A percentile compares a stretch with the other conserved stretches of the same genome.
phyloP scores from a whole-genome alignment of 2,113 vertebrate genomes.

The Antechinus stuartii region DNA sequence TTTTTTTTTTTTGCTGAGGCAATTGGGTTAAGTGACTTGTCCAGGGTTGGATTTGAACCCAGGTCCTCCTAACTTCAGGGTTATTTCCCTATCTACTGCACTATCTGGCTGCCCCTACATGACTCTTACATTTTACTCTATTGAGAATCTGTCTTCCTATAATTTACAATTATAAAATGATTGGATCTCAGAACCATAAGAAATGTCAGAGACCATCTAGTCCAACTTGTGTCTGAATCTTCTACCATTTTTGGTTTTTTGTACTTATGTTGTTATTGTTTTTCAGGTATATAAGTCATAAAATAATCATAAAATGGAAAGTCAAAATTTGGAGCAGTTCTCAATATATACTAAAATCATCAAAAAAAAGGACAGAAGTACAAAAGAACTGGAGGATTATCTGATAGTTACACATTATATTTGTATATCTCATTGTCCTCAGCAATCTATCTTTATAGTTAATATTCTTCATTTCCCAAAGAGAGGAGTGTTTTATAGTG shows the following conservation, averaged over 20 bases:
- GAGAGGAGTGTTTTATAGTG: neutral
- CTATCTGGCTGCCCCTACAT: no score
- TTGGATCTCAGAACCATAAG: neutral
- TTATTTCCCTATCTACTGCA: no score
- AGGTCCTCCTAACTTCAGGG: no score
- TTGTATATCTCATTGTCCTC: neutral
- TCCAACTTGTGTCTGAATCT: neutral
- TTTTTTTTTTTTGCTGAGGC: no score
- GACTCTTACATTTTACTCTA: neutral
- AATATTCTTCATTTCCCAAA: neutral
- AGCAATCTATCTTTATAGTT: neutral
- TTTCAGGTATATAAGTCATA: neutral
- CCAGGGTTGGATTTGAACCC: no score
- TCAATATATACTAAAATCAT: neutral
- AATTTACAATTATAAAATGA: neutral
- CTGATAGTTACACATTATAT: neutral
- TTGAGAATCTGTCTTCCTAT: neutral
- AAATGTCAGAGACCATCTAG: neutral
- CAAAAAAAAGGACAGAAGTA: neutral
- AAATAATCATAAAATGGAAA: neutral
- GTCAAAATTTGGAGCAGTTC: neutral
- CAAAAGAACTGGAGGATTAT: neutral
- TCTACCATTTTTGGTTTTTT: neutral
- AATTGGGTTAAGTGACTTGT: no score
- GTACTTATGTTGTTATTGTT: neutral